Evolutionary conservation across 2,888 invertebrate genomes (phyloP), one percentile per base, ranked within the genome.

Genomic region (Sarcophaga caerulescens): DNA sequence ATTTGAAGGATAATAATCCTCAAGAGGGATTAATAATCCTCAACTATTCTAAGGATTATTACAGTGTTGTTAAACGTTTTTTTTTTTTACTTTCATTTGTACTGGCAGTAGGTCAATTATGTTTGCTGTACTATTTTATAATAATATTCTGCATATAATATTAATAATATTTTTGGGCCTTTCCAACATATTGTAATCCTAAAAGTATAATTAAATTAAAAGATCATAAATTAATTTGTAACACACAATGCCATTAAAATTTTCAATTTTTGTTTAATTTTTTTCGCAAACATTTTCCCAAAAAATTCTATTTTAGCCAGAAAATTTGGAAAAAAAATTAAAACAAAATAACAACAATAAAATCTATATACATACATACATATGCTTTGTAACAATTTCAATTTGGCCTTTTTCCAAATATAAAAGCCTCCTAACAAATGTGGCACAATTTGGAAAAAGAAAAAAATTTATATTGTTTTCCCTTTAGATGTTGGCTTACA

Each of bases 171-270:
- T 35, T 10, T 35, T 35, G 8, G 8, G 35, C 10, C 8, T 35
- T 35, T 25, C 25, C 45, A 52, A 66, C 23, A 21, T 59, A 25
- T 63, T 66, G 23, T 65, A 59, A 45, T 59, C 62, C 62, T 59
- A 25, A 65, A 76, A 70, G 63, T 76, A 25, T 81, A 76, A 71
- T 71, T 82, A 65, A 65, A 76, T 65, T 35, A 52, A 65, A 35
- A 35, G 35, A 65, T 47, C 45, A 65, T 66, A 82, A 71, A 77
- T 77, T 71, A 66, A 35, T 35, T 35, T 35, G 35, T 10, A 35
- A 35, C 3, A 35, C 8, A 35, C 10, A 35, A 35, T 35, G 35
- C 35, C 35, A 35, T 35, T 35, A 35, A 35, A 35, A 35, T 10
- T 35, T 35, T 35, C 8, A 35, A 35, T 35, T 8, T 35, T 35